Evolutionary conservation across 1,140 invertebrate genomes (phyloP), one percentile per base, ranked within the genome.

Genomic region (Zaprionus kolodkinae): DNA sequence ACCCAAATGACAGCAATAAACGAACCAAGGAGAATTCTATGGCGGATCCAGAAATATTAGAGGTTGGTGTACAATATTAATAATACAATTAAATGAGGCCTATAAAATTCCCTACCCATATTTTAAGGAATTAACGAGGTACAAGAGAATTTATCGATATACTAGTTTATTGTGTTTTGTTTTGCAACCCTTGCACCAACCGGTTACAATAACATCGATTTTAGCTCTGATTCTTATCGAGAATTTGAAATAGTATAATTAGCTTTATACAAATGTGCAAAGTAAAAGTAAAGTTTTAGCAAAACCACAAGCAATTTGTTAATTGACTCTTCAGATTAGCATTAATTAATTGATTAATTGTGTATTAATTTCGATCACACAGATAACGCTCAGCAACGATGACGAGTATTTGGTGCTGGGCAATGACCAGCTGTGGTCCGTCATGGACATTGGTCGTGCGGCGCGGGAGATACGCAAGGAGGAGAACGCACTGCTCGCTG

Each of bases 391-490:
- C 1, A 95, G 96, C 76, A 96, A 97, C 78, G 95, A 96, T 59
- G 96, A 97, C 81, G 96, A 97, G 90, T 97, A 96, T 86, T 93
- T 97, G 66, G 95, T 97, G 69, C 94, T 97, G 66, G 96, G 95
- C 0, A 97, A 97, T 92, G 95, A 96, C 72, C 95, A 95, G 76
- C 91, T 97, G 30, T 97, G 96, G 96, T 95, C 96, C 43, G 95
- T 96, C 3, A 93, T 97, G 66, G 96, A 94, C 65, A 94, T 96
- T 10, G 95, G 96, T 64, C 95, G 96, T 60, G 96, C 96, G 1
- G 95, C 96, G 2, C 93, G 95, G 9, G 96, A 97, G 93, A 95
- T 96, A 2, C 94, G 95, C 78, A 94, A 95, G 12, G 95, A 96
- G 90, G 94, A 95, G 10, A 96, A 96, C 92, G 95, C 96, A 7